Evolutionary conservation across 1,140 invertebrate species (phyloP), one percentile per base, ranked within the genome.

Genomic region (Dendrolimus kikuchii): DNA sequence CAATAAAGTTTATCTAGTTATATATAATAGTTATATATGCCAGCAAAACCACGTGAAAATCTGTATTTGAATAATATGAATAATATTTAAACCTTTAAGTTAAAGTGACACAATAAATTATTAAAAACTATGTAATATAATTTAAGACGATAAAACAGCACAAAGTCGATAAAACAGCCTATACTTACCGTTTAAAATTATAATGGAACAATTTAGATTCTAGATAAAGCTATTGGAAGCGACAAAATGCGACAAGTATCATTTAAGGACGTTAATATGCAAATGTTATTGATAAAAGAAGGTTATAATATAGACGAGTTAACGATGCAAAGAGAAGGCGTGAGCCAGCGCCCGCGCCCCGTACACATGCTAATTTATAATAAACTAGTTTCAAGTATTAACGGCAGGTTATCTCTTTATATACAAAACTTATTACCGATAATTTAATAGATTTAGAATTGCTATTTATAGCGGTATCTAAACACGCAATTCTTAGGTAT

Each of bases 231-330:
- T 59, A 74, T 80, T 64, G 62, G 57, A 63, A 59, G 65, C 68
- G 69, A 77, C 69, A 74, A 73, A 72, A 66, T 54, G 56, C 60
- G 59, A 59, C 62, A 54, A 56, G 46, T 64, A 55, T 43, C 61
- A 62, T 61, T 74, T 71, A 75, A 77, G 62, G 77, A 71, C 73
- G 56, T 64, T 70, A 58, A 66, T 73, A 81, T 80, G 74, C 61
- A 74, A 77, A 80, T 80, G 41, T 45, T 57, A 45, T 59, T 64
- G 68, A 73, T 76, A 76, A 74, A 71, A 74, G 68, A 71, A 72
- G 66, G 60, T 61, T 66, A 64, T 74, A 74, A 71, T 59, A 66
- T 71, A 66, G 66, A 65, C 62, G 54, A 75, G 56, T 59, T 72
- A 72, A 72, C 59, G 72, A 71, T 50, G 2, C 5, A 41, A 39